Evolutionary conservation across 2,888 invertebrate species (phyloP), one percentile per base, ranked within the genome.

Genomic region (Rutpela maculata): DNA sequence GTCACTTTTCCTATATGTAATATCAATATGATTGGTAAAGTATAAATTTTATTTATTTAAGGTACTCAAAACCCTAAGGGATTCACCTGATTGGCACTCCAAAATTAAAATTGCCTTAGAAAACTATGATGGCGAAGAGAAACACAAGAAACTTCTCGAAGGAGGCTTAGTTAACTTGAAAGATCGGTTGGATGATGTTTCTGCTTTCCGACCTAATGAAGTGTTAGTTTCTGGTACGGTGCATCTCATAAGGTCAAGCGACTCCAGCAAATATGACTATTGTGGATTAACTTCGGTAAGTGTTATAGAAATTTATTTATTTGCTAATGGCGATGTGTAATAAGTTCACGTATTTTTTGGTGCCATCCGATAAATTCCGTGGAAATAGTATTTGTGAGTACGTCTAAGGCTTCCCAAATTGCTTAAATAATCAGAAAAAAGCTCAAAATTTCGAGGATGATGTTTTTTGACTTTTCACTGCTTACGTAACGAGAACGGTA

Each of bases 281-380:
- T 90, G 89, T 73, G 88, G 88, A 22, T 80, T 90, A 26, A 75
- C 84, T 35, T 82, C 85, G 84, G 89, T 89, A 85, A 86, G 83
- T 59, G n/a, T n/a, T 55, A 15, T 4, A 35, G 9, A 9, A 35
- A 35, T 35, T 0, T 6, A 26, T 26, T 4, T 26, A 26, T 26
- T 26, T 26, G 6, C 6, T 6, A 26, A 26, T 4, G 26, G 6
- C 26, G 26, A 26, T 26, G 26, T 2, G 6, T 26, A 6, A n/a
- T n/a, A n/a, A n/a, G n/a, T n/a, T n/a, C n/a, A n/a, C n/a, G n/a
- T n/a, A n/a, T n/a, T n/a, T n/a, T n/a, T n/a, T n/a, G n/a, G n/a
- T n/a, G n/a, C n/a, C n/a, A n/a, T n/a, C n/a, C n/a, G n/a, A n/a
- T n/a, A n/a, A n/a, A n/a, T n/a, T n/a, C n/a, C n/a, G n/a, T n/a